Percentiles rank a stretch among this genome's conserved stretches.
Evolutionary conservation across 2,113 vertebrate genomes (phyloP).

Genomic region (Shinisaurus crocodilurus): DNA sequence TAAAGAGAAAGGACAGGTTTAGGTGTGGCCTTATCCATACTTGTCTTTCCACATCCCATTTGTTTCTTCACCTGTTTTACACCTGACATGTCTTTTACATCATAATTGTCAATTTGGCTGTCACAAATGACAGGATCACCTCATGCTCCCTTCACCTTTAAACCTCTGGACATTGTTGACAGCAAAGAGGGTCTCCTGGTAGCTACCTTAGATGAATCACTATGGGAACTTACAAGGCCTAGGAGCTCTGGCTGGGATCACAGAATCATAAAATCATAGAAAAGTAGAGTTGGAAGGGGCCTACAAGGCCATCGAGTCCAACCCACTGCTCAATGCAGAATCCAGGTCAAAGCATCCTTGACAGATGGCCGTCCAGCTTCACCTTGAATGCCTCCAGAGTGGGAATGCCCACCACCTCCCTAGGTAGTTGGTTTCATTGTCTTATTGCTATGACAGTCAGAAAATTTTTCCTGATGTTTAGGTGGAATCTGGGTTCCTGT

Average conservation of each 20-base stretch:
- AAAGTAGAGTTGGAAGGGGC: too few species aligned
- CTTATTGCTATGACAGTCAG: too few species aligned
- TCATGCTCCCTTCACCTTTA: neutral
- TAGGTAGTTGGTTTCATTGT: too few species aligned
- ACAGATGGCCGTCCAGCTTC: too few species aligned
- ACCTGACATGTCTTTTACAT: neutral
- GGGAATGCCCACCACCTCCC: too few species aligned
- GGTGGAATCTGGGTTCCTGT: too few species aligned
- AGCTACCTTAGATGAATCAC: neutral
- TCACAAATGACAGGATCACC: neutral
- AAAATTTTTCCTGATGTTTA: too few species aligned
- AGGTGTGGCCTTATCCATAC: neutral
- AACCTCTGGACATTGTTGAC: neutral
- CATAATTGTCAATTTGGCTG: neutral
- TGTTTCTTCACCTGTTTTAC: constrained; percentile 1
- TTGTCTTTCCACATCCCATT: neutral
- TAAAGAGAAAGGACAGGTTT: neutral
- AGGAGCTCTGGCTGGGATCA: neutral
- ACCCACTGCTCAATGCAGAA: too few species aligned
- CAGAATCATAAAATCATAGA: too few species aligned
- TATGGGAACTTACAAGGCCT: neutral
- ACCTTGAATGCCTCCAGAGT: too few species aligned
- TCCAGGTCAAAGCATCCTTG: too few species aligned
- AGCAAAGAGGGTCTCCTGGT: neutral
- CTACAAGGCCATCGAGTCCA: too few species aligned